Conservation (phyloP, 2,113 vertebrate genomes). For the Sus scrofa region DNA sequence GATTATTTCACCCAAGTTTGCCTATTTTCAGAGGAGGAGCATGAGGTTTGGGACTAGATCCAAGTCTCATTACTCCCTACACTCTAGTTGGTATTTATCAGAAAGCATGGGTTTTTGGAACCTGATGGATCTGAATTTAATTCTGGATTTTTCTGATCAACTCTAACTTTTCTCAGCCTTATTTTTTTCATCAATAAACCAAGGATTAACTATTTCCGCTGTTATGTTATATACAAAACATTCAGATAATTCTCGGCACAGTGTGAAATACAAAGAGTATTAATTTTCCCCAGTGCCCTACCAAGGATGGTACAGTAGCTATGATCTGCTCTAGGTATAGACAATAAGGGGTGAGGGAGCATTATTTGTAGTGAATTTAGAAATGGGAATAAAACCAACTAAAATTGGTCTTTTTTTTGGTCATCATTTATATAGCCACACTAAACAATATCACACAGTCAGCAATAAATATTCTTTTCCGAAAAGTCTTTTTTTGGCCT, state of each 20-base stretch:
- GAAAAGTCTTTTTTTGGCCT: background rate
- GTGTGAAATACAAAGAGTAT: background rate
- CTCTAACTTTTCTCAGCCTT: background rate
- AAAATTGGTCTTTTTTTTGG: background rate
- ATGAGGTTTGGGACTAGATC: background rate
- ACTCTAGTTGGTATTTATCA: background rate
- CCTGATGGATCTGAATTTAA: background rate
- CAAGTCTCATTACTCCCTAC: background rate
- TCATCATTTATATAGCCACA: background rate
- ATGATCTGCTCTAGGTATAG: background rate
- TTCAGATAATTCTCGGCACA: background rate
- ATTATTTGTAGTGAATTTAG: conserved; percentile 38
- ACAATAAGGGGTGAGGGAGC: background rate
- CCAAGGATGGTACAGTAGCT: background rate
- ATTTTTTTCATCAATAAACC: background rate
- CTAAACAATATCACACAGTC: background rate
- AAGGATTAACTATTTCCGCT: background rate
- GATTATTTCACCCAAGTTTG: background rate
- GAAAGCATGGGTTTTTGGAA: background rate
- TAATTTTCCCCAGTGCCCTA: background rate
- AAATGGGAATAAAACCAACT: background rate
- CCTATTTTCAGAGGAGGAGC: background rate
- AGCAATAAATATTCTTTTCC: background rate
- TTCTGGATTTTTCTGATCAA: background rate
- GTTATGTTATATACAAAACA: background rate